Percentiles rank a stretch among this genome's conserved stretches.
phyloP scores from a whole-genome alignment of 2,113 vertebrate species.

The Oncorhynchus masou region DNA sequence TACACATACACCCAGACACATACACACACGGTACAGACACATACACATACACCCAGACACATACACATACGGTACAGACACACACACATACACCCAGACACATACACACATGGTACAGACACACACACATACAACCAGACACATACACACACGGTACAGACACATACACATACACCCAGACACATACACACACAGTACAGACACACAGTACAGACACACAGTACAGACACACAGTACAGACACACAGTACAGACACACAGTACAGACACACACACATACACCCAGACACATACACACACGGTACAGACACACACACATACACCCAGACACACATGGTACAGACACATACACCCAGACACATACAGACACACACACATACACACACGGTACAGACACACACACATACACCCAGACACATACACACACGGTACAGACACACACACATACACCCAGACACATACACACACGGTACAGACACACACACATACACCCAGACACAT shows the following conservation, averaged over 20 bases:
- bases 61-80: too few relatives aligned
- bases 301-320: not conserved
- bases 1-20: not conserved
- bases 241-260: conserved; percentile 5
- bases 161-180: not conserved
- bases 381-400: not conserved
- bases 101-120: not conserved
- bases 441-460: not conserved
- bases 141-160: not conserved
- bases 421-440: not conserved
- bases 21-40: not conserved
- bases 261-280: not conserved
- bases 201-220: not conserved
- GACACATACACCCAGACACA: not conserved
- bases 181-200: not conserved
- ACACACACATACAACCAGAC: too few relatives aligned
- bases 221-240: not conserved
- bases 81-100: too few relatives aligned
- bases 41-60: too few relatives aligned
- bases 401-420: too few relatives aligned
- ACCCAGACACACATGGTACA: not conserved
- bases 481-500: not conserved
- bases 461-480: not conserved
- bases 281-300: not conserved
- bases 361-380: too few relatives aligned